Percentiles rank a stretch among this genome's conserved stretches.
These are phyloP conservation scores for Microcebus murinus DNA, from an alignment of 2,113 vertebrate species.

Conservation along the genomic window DNA sequence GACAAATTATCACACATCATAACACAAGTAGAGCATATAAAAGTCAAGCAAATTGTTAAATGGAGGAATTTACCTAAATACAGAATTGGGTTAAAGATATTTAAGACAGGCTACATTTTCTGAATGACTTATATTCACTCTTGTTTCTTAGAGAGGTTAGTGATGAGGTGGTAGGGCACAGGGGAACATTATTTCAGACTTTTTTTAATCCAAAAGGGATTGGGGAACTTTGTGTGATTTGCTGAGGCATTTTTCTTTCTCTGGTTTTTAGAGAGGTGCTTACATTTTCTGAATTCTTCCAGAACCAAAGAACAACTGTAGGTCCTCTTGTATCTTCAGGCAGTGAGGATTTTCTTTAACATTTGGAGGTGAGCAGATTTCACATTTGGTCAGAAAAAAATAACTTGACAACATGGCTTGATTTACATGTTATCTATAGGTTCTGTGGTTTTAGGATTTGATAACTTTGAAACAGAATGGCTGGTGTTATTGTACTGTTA, in stretches of 20 bases:
- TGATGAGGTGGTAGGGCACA: neutral
- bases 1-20: neutral
- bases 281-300: conserved; percentile 34
- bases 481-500: neutral
- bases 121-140: neutral
- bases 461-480: conserved; percentile 3
- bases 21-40: neutral
- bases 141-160: neutral
- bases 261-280: neutral
- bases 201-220: neutral
- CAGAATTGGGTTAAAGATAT: neutral
- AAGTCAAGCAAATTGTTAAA: neutral
- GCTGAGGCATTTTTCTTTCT: neutral
- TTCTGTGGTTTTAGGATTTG: neutral
- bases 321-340: neutral
- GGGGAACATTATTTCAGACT: neutral
- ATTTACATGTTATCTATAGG: neutral
- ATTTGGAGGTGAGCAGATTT: neutral
- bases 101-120: neutral
- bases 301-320: neutral
- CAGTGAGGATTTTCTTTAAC: neutral
- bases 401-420: neutral
- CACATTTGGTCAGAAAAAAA: neutral
- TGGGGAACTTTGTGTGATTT: conserved; percentile 14
- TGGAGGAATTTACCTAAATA: neutral